Percentiles rank a stretch among this genome's conserved stretches.
Conservation (phyloP, 2,888 invertebrate species). For the Acanthococcus lagerstroemiae region DNA sequence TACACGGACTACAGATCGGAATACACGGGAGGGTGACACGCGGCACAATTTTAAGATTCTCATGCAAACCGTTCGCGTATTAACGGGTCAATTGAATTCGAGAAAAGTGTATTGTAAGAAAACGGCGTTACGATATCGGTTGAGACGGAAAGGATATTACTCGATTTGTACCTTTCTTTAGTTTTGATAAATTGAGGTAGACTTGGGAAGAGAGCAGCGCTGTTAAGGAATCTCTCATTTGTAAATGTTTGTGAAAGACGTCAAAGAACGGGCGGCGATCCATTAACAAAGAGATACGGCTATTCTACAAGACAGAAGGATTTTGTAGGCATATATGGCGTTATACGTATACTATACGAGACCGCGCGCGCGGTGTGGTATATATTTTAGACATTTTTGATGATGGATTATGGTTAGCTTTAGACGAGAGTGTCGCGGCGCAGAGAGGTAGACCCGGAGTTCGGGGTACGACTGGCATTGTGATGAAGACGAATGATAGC, state of each 20-base stretch:
- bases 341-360: background rate
- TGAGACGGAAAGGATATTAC: conserved; percentile 12
- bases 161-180: conserved; percentile 20
- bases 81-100: too few species aligned
- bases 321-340: conserved; percentile 29
- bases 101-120: too few species aligned
- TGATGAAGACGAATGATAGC: conserved; percentile 43
- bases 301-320: conserved; percentile 30
- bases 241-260: conserved; percentile 30
- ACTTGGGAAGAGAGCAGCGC: background rate
- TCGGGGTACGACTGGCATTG: conserved; percentile 42
- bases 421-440: conserved; percentile 20
- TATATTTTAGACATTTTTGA: conserved; percentile 29
- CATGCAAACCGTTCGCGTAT: too few species aligned
- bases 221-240: conserved; percentile 27
- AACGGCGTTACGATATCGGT: too few species aligned
- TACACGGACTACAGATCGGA: too few species aligned
- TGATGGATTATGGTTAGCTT: conserved; percentile 23
- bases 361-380: conserved; percentile 12
- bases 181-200: conserved; percentile 27
- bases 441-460: background rate
- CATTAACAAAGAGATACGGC: conserved; percentile 29
- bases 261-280: conserved; percentile 29
- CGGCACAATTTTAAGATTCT: too few species aligned
- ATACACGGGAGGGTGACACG: too few species aligned